Conservation (phyloP, 2,888 invertebrate species). For the Cataglyphis cursor region DNA sequence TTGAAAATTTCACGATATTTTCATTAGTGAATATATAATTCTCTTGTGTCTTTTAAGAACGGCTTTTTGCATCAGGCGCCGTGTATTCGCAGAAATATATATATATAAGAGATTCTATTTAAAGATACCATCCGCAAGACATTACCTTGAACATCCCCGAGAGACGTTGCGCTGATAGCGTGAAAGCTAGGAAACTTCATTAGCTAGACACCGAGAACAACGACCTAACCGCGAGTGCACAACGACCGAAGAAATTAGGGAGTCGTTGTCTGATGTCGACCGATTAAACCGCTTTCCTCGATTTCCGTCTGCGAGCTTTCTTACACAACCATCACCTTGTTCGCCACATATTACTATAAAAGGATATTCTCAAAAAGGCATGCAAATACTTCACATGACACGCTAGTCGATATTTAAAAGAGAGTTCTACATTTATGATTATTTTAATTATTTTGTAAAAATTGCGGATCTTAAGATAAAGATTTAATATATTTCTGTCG, state of each 20-base stretch:
- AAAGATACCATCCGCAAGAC: conserved; percentile 73
- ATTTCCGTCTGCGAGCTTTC: conserved; percentile 25
- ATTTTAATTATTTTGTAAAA: conserved; percentile 1
- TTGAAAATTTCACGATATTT: background rate
- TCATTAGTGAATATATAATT: conserved; percentile 8
- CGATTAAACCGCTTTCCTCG: conserved; percentile 47
- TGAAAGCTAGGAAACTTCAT: conserved; percentile 69
- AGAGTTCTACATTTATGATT: background rate
- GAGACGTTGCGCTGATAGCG: conserved; percentile 65
- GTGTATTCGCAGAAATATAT: conserved; percentile 25
- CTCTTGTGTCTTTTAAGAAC: conserved; percentile 27
- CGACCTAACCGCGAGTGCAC: conserved; percentile 58
- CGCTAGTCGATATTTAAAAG: background rate
- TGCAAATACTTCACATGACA: background rate
- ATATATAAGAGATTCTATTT: conserved; percentile 65
- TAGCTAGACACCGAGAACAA: conserved; percentile 63
- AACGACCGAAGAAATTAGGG: conserved; percentile 68
- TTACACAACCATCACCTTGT: background rate
- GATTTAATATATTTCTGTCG: background rate
- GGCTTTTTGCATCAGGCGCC: conserved; percentile 39
- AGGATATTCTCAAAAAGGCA: background rate
- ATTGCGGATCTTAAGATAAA: background rate
- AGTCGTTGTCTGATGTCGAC: conserved; percentile 58
- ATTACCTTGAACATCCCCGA: conserved; percentile 67
- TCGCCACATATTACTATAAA: background rate